Conservation (phyloP, 2,797 vertebrate genomes). For the Coracias cyanogaster region DNA sequence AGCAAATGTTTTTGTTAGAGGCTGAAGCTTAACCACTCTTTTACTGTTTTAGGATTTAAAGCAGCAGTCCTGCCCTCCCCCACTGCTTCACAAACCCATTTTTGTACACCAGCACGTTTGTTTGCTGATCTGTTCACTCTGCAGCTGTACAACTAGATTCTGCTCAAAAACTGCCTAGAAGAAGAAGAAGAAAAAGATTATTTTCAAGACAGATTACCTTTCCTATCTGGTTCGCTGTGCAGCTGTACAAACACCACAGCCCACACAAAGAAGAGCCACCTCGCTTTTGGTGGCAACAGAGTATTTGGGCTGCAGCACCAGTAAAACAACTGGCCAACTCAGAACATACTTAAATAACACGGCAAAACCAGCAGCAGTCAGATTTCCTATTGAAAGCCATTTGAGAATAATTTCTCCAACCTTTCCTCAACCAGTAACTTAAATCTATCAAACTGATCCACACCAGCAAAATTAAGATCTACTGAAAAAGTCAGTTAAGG, state of each 20-base stretch:
- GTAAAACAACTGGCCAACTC: not conserved
- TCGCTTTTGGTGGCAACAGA: not conserved
- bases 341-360: not conserved
- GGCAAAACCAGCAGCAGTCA: not conserved
- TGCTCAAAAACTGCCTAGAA: constrained; percentile 20
- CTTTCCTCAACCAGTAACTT: not conserved
- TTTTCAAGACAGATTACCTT: constrained; percentile 40
- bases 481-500: not conserved
- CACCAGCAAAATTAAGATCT: not conserved
- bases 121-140: constrained; percentile 48
- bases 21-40: not conserved
- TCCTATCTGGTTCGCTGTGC: constrained; percentile 43
- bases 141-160: constrained; percentile 53
- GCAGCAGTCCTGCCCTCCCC: not conserved
- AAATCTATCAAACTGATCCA: not conserved
- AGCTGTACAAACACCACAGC: constrained; percentile 57
- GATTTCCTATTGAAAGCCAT: not conserved
- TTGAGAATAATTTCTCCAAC: not conserved
- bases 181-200: not conserved
- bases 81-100: not conserved
- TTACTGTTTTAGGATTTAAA: not conserved
- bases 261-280: not conserved
- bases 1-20: not conserved
- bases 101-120: constrained; percentile 9
- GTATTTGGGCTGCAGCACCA: not conserved